These are phyloP conservation scores for Ceratina calcarata DNA, from an alignment of 1,140 invertebrate species.

Conservation along the genomic window DNA sequence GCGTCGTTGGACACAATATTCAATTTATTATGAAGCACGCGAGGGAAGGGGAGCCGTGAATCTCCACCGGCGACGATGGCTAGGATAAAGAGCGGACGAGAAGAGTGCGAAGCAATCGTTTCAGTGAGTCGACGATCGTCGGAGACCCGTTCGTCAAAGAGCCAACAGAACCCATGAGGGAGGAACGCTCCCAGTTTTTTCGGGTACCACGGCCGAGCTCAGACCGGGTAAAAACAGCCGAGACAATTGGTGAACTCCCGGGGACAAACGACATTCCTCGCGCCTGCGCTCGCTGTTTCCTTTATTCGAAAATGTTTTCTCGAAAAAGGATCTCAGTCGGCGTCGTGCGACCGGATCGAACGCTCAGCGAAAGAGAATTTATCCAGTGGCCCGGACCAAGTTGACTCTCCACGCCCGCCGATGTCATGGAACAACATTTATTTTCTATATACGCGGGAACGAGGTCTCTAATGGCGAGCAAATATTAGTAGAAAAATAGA, in stretches of 20 bases:
- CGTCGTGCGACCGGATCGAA: not conserved
- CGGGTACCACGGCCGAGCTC: not conserved
- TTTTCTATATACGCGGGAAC: constrained; percentile 8
- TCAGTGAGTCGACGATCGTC: too few species aligned
- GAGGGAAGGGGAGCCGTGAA: constrained; percentile 38
- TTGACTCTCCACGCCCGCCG: not conserved
- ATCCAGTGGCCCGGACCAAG: not conserved
- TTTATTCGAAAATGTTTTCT: too few species aligned
- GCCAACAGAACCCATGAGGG: too few species aligned
- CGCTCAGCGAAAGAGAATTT: not conserved
- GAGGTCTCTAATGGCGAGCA: constrained; percentile 17
- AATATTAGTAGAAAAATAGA: constrained; percentile 26
- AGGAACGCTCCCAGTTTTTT: too few species aligned
- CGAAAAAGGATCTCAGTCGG: not conserved
- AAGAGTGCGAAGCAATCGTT: not conserved
- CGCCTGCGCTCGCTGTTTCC: not conserved
- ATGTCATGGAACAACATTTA: constrained; percentile 22
- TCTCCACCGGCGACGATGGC: too few species aligned
- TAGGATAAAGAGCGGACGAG: not conserved
- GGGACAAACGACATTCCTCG: constrained; percentile 16
- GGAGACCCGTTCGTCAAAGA: too few species aligned
- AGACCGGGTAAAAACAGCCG: not conserved
- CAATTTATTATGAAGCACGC: constrained; percentile 70
- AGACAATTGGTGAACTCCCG: not conserved
- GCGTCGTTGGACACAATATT: constrained; percentile 69